A percentile compares a stretch with the other conserved stretches of the same genome.
These are phyloP conservation scores for Zelostemma sp. DNA, from an alignment of 1,140 invertebrate species.

Conservation along the genomic window DNA sequence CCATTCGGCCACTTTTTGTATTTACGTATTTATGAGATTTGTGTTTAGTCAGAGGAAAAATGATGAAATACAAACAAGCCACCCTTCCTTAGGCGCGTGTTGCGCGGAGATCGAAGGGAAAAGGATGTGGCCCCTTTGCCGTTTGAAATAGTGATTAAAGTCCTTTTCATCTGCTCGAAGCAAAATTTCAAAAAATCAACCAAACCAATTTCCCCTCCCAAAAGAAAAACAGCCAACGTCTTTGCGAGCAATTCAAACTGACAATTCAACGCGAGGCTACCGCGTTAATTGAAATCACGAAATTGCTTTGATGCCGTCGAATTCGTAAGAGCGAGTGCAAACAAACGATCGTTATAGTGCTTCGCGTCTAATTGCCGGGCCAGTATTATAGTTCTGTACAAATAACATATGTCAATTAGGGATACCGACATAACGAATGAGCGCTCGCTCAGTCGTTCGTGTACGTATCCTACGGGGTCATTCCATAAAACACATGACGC, in stretches of 20 bases:
- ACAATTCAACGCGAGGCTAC: neutral
- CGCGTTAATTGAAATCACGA: conserved; percentile 20
- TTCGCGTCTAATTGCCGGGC: conserved; percentile 46
- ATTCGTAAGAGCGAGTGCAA: conserved; percentile 17
- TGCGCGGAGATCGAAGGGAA: neutral
- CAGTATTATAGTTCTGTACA: conserved; percentile 52
- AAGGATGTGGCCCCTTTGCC: neutral
- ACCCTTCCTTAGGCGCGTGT: conserved; percentile 28
- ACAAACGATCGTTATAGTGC: conserved; percentile 45
- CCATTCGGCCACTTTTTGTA: conserved; percentile 56
- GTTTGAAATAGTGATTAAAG: too few relatives aligned
- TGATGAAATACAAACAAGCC: conserved; percentile 67
- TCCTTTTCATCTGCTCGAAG: too few relatives aligned
- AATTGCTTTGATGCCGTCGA: conserved; percentile 35
- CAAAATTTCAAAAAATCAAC: too few relatives aligned
- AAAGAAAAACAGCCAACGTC: too few relatives aligned
- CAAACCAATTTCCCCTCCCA: too few relatives aligned
- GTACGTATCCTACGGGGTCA: conserved; percentile 36
- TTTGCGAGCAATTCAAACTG: too few relatives aligned
- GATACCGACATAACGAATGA: conserved; percentile 40
- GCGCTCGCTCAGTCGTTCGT: conserved; percentile 27
- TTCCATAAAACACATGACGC: conserved; percentile 36
- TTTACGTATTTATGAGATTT: conserved; percentile 69
- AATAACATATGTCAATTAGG: conserved; percentile 67
- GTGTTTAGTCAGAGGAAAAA: conserved; percentile 58